A percentile compares a stretch with the other conserved stretches of the same genome.
Conservation (phyloP, 2,113 vertebrate species). For the Oreotrochilus melanogaster region DNA sequence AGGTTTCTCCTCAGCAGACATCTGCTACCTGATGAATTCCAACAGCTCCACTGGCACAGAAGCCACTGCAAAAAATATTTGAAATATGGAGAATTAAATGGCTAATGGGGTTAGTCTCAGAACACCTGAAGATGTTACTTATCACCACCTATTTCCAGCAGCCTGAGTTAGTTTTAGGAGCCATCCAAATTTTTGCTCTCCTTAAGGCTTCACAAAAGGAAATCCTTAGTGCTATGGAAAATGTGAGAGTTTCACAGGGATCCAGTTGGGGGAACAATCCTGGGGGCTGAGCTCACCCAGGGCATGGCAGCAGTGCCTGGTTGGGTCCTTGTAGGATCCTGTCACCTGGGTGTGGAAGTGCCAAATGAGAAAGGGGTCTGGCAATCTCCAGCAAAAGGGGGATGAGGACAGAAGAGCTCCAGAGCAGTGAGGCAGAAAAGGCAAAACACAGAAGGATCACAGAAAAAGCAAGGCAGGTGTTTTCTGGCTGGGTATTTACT, state of each 20-base stretch:
- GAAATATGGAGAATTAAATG: neutral
- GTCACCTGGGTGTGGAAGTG: accelerated
- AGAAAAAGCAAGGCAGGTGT: neutral
- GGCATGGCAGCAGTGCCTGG: neutral
- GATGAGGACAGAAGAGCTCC: neutral
- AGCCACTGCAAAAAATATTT: neutral
- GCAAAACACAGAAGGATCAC: neutral
- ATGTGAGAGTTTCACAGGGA: neutral
- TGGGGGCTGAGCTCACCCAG: neutral
- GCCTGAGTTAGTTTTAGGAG: neutral
- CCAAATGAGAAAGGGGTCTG: neutral
- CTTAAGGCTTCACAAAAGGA: neutral
- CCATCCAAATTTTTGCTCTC: neutral
- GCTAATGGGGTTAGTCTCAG: neutral
- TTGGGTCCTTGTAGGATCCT: accelerated
- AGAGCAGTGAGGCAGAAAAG: neutral
- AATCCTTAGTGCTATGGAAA: neutral
- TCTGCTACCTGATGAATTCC: neutral
- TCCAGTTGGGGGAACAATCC: accelerated
- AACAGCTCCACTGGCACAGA: neutral
- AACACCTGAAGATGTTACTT: neutral
- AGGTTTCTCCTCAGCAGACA: neutral
- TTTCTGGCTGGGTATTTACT: neutral
- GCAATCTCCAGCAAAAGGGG: neutral
- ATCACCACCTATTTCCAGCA: neutral